Evolutionary conservation across 2,797 vertebrate species (phyloP), one percentile per base, ranked within the genome.

Genomic region (Channa striata): DNA sequence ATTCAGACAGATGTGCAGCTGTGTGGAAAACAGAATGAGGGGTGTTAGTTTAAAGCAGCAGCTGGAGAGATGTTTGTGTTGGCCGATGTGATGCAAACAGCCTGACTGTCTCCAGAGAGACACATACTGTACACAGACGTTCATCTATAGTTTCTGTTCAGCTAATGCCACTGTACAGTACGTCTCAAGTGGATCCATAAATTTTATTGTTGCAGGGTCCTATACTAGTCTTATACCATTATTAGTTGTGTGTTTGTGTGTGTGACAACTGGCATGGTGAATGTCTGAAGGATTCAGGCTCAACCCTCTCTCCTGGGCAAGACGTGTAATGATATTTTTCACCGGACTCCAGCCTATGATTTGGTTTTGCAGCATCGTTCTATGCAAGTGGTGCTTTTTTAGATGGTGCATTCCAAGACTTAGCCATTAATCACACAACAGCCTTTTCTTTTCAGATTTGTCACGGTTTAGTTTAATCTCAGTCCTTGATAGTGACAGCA

Each of bases 31-130:
- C 61, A 70, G 56, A 77, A 59, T 1, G 30, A 44, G 34, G 65
- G 36, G 46, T 69, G 49, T 68, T 59, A 47, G 70, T 78, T 59
- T 71, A 40, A 73, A 83, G 72, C 69, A 74, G 79, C 73, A 86
- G 78, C 77, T 89, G 82, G 82, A 77, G 82, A 81, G 82, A 80
- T 82, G 57, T 89, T 87, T 79, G 78, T 60, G 54, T 88, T 87
- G 84, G 81, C 80, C 56, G 58, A 52, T 30, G 14, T 40, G 68
- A 83, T 61, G 59, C 74, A 69, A 85, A 79, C 68, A 77, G 68
- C 16, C 14, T 67, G 72, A 81, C 72, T 11, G 50, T 80, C 73
- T 80, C 49, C 63, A 81, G 87, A 86, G 49, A 4, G 8, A 60
- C 64, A 72, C 59, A 65, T n/a, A 20, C 23, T 30, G 25, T 23